Evolutionary conservation across 2,113 vertebrate genomes (phyloP).

Genomic region (Actinemys pallida): DNA sequence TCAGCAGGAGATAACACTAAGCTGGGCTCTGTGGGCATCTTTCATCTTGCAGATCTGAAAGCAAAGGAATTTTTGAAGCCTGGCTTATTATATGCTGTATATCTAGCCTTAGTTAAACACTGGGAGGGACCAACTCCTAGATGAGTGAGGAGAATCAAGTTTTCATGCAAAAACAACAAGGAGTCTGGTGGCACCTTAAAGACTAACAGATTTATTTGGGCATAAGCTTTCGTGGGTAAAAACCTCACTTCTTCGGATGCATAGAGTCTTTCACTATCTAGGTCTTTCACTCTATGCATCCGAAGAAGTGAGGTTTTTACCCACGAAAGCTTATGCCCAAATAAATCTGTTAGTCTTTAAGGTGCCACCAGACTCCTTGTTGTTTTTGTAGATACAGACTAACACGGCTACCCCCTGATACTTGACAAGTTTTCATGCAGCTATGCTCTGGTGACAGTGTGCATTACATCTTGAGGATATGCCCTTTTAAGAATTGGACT

Average conservation of each 20-base stretch:
- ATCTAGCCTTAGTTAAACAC: not conserved
- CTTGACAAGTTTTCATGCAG: not conserved
- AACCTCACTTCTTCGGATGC: too few species aligned
- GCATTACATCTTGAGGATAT: not conserved
- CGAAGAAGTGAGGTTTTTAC: too few species aligned
- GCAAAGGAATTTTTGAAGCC: not conserved
- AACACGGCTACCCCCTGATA: too few species aligned
- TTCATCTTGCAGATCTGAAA: not conserved
- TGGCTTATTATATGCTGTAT: fast-evolving
- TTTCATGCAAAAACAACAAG: not conserved
- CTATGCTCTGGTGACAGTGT: not conserved
- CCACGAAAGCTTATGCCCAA: too few species aligned
- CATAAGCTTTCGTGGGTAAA: too few species aligned
- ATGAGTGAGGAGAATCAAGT: not conserved
- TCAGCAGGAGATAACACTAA: fast-evolving
- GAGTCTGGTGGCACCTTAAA: too few species aligned
- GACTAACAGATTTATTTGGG: too few species aligned
- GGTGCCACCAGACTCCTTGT: too few species aligned
- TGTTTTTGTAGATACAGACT: too few species aligned
- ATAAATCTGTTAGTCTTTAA: too few species aligned
- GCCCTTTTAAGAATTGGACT: not conserved
- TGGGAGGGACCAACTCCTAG: not conserved
- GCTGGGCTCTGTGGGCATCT: not conserved
- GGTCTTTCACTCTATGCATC: too few species aligned
- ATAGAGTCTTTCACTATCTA: too few species aligned